Evolutionary conservation across 2,113 vertebrate genomes (phyloP).

Genomic region (Callionymus lyra): DNA sequence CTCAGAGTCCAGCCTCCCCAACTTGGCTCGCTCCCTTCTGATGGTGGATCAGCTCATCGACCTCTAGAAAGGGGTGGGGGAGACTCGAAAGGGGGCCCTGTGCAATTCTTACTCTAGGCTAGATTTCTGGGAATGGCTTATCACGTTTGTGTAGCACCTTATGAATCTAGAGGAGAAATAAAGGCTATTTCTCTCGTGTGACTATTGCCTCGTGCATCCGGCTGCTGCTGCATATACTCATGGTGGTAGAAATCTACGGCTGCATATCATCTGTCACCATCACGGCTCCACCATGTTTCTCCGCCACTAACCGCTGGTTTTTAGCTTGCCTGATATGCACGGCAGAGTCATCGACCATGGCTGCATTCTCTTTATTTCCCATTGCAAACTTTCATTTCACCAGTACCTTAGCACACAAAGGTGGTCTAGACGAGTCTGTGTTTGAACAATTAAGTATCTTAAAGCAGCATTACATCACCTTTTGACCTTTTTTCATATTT

Average conservation of each 20-base stretch:
- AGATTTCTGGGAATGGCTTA: conserved; percentile 9
- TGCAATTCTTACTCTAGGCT: conserved; percentile 46
- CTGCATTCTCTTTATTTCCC: conserved; percentile 14
- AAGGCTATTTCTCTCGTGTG: not conserved
- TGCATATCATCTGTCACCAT: conserved; percentile 42
- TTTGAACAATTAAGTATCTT: too few relatives aligned
- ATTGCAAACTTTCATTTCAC: conserved; percentile 12
- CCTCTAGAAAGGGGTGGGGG: conserved; percentile 83
- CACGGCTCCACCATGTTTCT: conserved; percentile 22
- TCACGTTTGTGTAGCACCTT: conserved; percentile 49
- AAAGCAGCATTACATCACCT: too few relatives aligned
- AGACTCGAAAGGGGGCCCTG: conserved; percentile 54
- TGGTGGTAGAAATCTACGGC: conserved; percentile 30
- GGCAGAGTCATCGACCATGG: conserved; percentile 17
- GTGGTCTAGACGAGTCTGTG: too few relatives aligned
- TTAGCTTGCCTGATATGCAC: conserved; percentile 10
- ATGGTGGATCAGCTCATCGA: conserved; percentile 99
- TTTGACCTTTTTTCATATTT: too few relatives aligned
- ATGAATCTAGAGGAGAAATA: conserved; percentile 22
- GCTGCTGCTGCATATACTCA: conserved; percentile 17
- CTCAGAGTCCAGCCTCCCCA: conserved; percentile 98
- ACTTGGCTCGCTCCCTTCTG: conserved; percentile 97
- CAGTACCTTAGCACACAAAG: too few relatives aligned
- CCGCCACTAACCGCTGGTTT: conserved; percentile 33
- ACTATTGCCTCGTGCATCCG: conserved; percentile 26